Percentiles rank a stretch among this genome's conserved stretches.
phyloP scores from a whole-genome alignment of 2,797 vertebrate species.

The Danio aesculapii region DNA sequence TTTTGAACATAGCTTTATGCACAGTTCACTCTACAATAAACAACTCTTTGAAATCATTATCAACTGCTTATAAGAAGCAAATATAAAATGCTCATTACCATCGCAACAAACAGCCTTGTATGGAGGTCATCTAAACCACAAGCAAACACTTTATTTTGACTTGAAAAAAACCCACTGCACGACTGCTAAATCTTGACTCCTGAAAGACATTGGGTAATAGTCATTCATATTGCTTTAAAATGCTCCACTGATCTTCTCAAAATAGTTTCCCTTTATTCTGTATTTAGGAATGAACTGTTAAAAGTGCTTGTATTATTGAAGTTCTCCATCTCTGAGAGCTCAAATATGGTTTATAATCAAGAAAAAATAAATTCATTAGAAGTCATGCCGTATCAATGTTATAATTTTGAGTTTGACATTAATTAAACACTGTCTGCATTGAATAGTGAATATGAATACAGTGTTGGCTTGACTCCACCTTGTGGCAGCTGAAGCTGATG shows the following conservation, averaged over 20 bases:
- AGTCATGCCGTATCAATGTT: not conserved
- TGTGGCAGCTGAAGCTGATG: slow-evolving; percentile 24
- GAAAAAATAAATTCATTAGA: not conserved
- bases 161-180: slow-evolving; percentile 1
- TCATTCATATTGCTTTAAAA: not conserved
- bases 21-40: slow-evolving; percentile 7
- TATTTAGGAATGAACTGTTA: not conserved
- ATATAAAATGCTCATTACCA: not conserved
- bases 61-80: not conserved
- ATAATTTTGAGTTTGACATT: not conserved
- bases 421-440: not conserved
- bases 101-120: slow-evolving; percentile 25
- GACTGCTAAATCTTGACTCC: not conserved
- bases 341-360: not conserved
- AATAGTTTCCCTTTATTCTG: not conserved
- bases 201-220: not conserved
- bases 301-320: not conserved
- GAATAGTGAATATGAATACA: not conserved
- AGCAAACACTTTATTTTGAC: slow-evolving; percentile 8
- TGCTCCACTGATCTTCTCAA: not conserved
- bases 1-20: not conserved
- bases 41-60: slow-evolving; percentile 9
- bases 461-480: slow-evolving; percentile 31
- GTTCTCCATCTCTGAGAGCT: not conserved
- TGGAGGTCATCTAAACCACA: slow-evolving; percentile 14